A percentile compares a stretch with the other conserved stretches of the same genome.
These are phyloP conservation scores for Rutpela maculata DNA, from an alignment of 2,888 invertebrate genomes.

Conservation along the genomic window DNA sequence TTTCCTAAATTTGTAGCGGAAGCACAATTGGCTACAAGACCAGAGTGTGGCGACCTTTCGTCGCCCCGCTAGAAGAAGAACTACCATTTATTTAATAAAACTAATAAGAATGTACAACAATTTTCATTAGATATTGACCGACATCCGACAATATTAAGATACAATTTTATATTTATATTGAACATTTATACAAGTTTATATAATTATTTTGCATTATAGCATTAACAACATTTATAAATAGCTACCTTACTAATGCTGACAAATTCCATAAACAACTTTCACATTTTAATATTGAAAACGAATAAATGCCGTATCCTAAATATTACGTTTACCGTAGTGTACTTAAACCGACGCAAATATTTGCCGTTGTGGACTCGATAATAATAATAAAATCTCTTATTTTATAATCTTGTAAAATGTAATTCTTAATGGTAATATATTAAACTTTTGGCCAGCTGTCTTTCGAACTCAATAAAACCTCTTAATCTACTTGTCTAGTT, in stretches of 20 bases:
- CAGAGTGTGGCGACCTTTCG: too few species aligned
- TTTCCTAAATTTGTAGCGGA: too few species aligned
- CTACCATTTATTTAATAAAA: too few species aligned
- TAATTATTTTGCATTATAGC: slow-evolving; percentile 33
- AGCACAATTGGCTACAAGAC: too few species aligned
- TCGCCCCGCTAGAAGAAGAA: too few species aligned
- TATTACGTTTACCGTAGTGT: neutral
- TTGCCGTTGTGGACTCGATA: neutral
- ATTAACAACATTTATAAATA: slow-evolving; percentile 35
- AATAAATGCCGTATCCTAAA: neutral
- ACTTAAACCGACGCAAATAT: neutral
- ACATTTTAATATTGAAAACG: slow-evolving; percentile 31
- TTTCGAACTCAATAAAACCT: neutral
- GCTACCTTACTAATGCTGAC: slow-evolving; percentile 32
- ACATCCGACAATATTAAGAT: neutral
- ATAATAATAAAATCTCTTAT: neutral
- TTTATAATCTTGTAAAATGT: neutral
- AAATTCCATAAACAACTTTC: slow-evolving; percentile 41
- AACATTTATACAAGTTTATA: slow-evolving; percentile 19
- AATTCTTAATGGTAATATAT: neutral
- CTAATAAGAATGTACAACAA: too few species aligned
- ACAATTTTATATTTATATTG: too few species aligned
- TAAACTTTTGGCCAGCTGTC: neutral
- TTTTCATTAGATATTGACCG: too few species aligned
- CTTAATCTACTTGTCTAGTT: neutral